Evolutionary conservation across 2,888 invertebrate species (phyloP), one percentile per base, ranked within the genome.

Genomic region (Cheilosia urbana): DNA sequence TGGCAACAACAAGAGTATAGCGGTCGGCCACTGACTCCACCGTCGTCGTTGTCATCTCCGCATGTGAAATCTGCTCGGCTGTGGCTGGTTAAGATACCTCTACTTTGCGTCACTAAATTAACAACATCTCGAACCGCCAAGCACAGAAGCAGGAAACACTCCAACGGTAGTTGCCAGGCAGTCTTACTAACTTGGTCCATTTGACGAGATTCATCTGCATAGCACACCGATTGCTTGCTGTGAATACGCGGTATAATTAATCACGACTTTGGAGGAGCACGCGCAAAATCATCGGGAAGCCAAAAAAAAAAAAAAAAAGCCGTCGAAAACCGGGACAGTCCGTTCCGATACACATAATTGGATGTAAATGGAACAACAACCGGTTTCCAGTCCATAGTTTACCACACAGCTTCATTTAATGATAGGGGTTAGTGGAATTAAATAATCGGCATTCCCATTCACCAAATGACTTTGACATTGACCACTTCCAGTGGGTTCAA

Each of bases 391-490:
- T 21, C 53, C 49, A 62, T 42, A 58, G 11, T 55, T 40, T 55
- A 73, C 62, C 11, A 24, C 4, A 40, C 34, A 57, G 42, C 27
- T 34, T 53, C 62, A 60, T 47, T 49, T 27, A n/a, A 49, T 53
- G 27, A 49, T 40, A 21, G 57, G 62, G 58, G 73, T 34, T 57
- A 11, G 40, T 24, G 57, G 47, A 51, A 51, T 51, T 51, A 24
- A 51, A 34, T 58, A 76, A 66, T 76, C 49, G 24, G 19, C 40
- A 51, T 53, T 75, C 71, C 69, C 71, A 47, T 47, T 71, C 71
- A 47, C 11, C 60, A 62, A 85, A 85, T 85, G 85, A 85, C 81
- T 85, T 85, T 85, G 85, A 85, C 85, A 85, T 85, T 85, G 85
- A 77, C 76, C 85, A 77, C 49, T 68, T 72, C 66, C 34, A 72